Conservation (phyloP, 2,113 vertebrate genomes). For the Scomber colias region DNA sequence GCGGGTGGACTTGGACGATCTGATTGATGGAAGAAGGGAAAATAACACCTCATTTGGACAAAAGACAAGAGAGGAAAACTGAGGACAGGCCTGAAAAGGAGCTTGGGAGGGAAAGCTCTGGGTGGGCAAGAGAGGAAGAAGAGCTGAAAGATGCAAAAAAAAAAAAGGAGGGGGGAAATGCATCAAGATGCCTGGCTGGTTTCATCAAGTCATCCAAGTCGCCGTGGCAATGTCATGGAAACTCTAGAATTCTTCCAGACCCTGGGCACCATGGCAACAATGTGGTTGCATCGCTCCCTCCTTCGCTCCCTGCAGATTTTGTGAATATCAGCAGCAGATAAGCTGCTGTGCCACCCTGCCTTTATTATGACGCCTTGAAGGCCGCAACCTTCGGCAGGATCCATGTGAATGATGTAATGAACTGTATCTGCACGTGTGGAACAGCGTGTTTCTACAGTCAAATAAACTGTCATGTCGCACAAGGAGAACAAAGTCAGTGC, state of each 20-base stretch:
- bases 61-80: slow-evolving; percentile 52
- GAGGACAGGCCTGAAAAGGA: slow-evolving; percentile 48
- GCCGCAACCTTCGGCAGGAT: slow-evolving; percentile 34
- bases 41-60: slow-evolving; percentile 38
- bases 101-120: slow-evolving; percentile 8
- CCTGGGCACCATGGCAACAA: slow-evolving; percentile 71
- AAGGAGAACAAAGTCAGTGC: background rate
- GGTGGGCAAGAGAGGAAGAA: slow-evolving; percentile 32
- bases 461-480: background rate
- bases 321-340: slow-evolving; percentile 61
- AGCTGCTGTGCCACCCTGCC: slow-evolving; percentile 18
- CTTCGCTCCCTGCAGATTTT: slow-evolving; percentile 29
- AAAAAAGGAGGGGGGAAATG: background rate
- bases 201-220: slow-evolving; percentile 71
- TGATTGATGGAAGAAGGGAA: slow-evolving; percentile 52
- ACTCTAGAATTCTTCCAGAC: slow-evolving; percentile 73
- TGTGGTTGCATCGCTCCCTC: slow-evolving; percentile 21
- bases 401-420: slow-evolving; percentile 28
- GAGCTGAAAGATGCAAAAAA: background rate
- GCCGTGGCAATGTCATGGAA: slow-evolving; percentile 77
- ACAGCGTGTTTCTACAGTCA: slow-evolving; percentile 1
- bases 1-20: slow-evolving; percentile 39
- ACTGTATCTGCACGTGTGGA: background rate
- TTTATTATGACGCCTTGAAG: slow-evolving; percentile 52
- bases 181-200: slow-evolving; percentile 59